Percentiles rank a stretch among this genome's conserved stretches.
Evolutionary conservation across 2,797 vertebrate species (phyloP).

Genomic region (Hypotaenidia okinawae): DNA sequence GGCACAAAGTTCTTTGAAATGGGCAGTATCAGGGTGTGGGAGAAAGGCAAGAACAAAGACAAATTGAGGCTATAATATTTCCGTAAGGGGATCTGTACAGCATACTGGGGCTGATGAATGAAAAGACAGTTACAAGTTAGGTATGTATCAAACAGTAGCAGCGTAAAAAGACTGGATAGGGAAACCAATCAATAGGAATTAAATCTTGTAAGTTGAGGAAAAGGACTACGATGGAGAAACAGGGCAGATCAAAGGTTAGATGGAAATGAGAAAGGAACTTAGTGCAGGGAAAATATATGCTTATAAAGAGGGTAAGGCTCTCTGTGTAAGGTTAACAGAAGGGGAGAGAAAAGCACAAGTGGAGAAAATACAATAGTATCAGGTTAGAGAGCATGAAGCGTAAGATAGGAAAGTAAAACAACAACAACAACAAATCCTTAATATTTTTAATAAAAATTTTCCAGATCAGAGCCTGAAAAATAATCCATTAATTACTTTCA

Average conservation of each 20-base stretch:
- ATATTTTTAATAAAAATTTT: neutral
- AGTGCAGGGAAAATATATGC: neutral
- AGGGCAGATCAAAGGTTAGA: neutral
- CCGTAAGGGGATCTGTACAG: neutral
- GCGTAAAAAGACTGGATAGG: neutral
- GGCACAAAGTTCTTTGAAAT: neutral
- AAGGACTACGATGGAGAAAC: neutral
- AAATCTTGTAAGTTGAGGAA: neutral
- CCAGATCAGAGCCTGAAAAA: neutral
- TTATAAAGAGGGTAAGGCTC: neutral
- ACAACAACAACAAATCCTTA: fast-evolving
- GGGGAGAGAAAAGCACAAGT: neutral
- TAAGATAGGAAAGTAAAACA: neutral
- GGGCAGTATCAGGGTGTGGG: neutral
- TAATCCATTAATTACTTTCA: neutral
- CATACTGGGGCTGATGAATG: neutral
- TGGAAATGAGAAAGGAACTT: neutral
- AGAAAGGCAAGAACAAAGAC: neutral
- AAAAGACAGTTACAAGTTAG: neutral
- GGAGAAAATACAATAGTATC: neutral
- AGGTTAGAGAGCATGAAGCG: neutral
- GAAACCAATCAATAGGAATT: neutral
- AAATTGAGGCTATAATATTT: neutral
- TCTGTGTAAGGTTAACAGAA: neutral
- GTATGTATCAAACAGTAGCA: neutral